Conservation (phyloP, 2,888 invertebrate genomes). For the Dicycla oo region DNA sequence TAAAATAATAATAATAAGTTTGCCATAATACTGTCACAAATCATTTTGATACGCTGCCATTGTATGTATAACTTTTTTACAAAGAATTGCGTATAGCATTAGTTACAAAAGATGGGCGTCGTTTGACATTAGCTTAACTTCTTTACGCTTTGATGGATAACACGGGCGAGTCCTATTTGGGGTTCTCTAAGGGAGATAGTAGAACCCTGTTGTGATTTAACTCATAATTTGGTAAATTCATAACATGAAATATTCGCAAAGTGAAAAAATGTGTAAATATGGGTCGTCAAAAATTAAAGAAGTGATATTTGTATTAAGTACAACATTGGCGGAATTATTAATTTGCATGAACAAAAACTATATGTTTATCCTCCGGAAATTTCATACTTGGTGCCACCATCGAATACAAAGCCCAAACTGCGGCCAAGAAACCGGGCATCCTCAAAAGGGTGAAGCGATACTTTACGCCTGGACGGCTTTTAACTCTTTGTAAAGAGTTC, state of each 20-base stretch:
- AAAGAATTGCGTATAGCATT: conserved; percentile 76
- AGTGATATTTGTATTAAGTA: neutral
- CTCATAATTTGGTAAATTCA: neutral
- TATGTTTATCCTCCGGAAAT: no score
- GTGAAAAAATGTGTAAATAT: neutral
- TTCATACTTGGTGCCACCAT: no score
- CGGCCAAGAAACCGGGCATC: no score
- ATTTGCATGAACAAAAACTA: no score
- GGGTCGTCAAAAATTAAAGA: neutral
- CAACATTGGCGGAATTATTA: neutral
- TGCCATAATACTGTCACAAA: conserved; percentile 11
- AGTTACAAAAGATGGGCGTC: conserved; percentile 89
- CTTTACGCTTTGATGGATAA: conserved; percentile 89
- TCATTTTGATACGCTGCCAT: conserved; percentile 52
- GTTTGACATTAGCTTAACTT: conserved; percentile 90
- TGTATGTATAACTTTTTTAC: conserved; percentile 45
- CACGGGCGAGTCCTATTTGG: conserved; percentile 67
- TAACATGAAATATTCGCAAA: no score
- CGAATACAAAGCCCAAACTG: no score
- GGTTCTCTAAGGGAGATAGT: conserved; percentile 67
- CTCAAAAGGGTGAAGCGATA: no score
- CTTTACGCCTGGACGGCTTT: no score
- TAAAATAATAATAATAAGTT: neutral
- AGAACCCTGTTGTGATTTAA: conserved; percentile 6
- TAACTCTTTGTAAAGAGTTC: no score